Evolutionary conservation across 92 coral and sea anemone genomes (phyloP).

Genomic region (Heliopora coerulea): DNA sequence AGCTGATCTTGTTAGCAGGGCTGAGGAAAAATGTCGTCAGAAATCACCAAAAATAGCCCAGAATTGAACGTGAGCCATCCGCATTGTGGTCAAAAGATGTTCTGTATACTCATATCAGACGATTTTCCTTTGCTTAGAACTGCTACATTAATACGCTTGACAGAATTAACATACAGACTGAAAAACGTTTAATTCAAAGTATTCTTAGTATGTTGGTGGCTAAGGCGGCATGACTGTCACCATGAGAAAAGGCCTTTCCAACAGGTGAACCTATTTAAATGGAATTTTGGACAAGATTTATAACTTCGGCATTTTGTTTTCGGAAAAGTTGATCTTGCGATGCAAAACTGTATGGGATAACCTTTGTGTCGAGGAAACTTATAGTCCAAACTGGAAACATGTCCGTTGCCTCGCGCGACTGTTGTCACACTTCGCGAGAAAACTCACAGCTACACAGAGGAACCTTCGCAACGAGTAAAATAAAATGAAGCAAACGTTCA

Average conservation of each 20-base stretch:
- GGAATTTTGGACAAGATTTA: conserved; percentile 21
- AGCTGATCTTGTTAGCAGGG: conserved; percentile 29
- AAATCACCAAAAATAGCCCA: neutral
- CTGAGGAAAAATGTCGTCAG: conserved; percentile 2
- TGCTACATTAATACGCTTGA: neutral
- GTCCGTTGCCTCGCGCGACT: neutral
- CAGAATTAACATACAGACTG: neutral
- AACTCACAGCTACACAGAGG: too few relatives aligned
- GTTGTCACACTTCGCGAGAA: too few relatives aligned
- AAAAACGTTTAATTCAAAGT: conserved; percentile 10
- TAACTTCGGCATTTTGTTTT: conserved; percentile 4
- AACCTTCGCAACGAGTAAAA: too few relatives aligned
- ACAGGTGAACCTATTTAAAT: conserved; percentile 7
- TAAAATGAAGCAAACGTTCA: neutral
- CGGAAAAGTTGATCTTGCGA: conserved; percentile 1
- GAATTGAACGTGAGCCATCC: neutral
- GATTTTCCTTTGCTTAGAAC: neutral
- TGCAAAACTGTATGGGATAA: conserved; percentile 8
- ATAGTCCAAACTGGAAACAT: neutral
- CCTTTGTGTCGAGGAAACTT: neutral
- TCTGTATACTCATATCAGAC: neutral
- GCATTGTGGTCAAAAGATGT: neutral
- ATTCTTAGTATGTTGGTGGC: conserved; percentile 28
- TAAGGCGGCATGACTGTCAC: neutral
- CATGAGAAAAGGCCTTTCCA: neutral